Percentiles rank a stretch among this genome's conserved stretches.
Conservation (phyloP, 2,888 invertebrate species). For the Apeira syringaria region DNA sequence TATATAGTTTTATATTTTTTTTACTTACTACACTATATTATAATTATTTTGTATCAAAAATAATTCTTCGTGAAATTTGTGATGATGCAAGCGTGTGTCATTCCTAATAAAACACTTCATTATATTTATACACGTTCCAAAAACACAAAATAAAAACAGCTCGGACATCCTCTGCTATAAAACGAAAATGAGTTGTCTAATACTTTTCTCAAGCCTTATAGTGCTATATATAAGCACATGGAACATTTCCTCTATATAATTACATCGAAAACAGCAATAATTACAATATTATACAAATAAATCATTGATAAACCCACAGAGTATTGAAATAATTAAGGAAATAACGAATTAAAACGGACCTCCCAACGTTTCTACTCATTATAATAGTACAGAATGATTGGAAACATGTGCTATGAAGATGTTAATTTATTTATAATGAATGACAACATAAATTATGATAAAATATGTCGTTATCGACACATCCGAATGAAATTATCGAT, state of each 20-base stretch:
- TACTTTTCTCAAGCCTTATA: background rate
- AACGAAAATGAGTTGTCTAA: background rate
- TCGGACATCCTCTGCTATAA: no score
- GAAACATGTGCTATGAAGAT: slow-evolving; percentile 38
- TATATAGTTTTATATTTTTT: no score
- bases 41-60: no score
- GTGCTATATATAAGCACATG: no score
- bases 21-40: no score
- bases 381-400: slow-evolving; percentile 31
- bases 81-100: no score
- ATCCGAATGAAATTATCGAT: slow-evolving; percentile 28
- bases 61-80: no score
- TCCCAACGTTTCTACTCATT: slow-evolving; percentile 42
- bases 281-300: slow-evolving; percentile 28
- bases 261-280: slow-evolving; percentile 28
- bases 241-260: slow-evolving; percentile 23
- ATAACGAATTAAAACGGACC: slow-evolving; percentile 43
- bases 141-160: no score
- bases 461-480: slow-evolving; percentile 31
- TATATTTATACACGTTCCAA: no score
- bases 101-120: no score
- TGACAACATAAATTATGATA: slow-evolving; percentile 48
- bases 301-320: slow-evolving; percentile 27
- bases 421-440: slow-evolving; percentile 48
- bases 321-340: slow-evolving; percentile 31